Evolutionary conservation across 1,140 invertebrate genomes (phyloP), one percentile per base, ranked within the genome.

Genomic region (Nephotettix cincticeps): DNA sequence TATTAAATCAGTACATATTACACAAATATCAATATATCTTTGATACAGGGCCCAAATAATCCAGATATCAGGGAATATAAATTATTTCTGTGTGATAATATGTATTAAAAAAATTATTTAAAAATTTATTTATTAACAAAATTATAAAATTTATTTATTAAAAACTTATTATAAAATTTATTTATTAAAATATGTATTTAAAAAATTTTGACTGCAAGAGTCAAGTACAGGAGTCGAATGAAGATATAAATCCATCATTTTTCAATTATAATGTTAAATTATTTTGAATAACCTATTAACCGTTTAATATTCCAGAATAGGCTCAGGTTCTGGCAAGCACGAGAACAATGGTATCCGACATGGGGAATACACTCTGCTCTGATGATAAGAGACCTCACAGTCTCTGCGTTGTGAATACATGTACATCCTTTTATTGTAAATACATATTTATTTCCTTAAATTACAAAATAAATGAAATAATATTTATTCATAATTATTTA

Each of bases 311-410:
- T 51, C 19, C 47, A 51, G 47, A 51, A 58, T 28, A 69, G 64
- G 29, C 13, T 73, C 11, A 67, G 72, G 29, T 78, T 79, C 40
- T 76, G 71, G 67, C 47, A 56, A 30, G 30, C 69, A 0, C 67
- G 54, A 58, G 27, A 66, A 73, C 9, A 72, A 0, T 77, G 76
- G 76, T 13, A 19, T 1, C 58, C 70, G 11, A 76, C 75, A 19
- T 77, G 47, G 47, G 47, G 47, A 17, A 51, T 51, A 51, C 4
- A 51, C 21, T 51, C 47, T 3, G 47, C 21, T 21, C 19, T 51
- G 14, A 17, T 51, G 14, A 51, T 51, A 4, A 51, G 21, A 51
- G 47, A 21, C 4, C n/a, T 51, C 3, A 19, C 47, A 21, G 21
- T 51, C n/a, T 11, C 47, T 51, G 47, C 47, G 4, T 51, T 51